A percentile compares a stretch with the other conserved stretches of the same genome.
phyloP scores from a whole-genome alignment of 2,113 vertebrate species.

The Himantopus leucocephalus region DNA sequence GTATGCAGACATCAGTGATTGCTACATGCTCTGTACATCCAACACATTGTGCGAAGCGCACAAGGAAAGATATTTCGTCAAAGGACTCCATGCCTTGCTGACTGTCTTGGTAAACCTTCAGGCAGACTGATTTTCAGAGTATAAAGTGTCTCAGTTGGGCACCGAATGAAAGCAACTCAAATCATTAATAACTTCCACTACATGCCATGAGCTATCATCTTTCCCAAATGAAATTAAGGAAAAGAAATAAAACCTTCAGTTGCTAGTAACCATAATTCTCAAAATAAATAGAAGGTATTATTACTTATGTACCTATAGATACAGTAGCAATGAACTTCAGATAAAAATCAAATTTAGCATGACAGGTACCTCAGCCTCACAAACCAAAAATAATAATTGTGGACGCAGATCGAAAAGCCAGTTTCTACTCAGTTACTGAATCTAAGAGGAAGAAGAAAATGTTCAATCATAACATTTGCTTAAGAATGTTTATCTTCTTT shows the following conservation, averaged over 20 bases:
- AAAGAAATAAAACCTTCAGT: neutral
- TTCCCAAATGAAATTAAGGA: neutral
- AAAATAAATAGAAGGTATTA: neutral
- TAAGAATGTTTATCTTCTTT: slow-evolving; percentile 59
- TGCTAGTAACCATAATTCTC: neutral
- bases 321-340: neutral
- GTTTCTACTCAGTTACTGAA: neutral
- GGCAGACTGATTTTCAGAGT: neutral
- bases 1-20: neutral
- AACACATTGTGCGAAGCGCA: neutral
- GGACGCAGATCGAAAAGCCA: neutral
- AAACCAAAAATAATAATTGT: neutral
- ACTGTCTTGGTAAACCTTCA: neutral
- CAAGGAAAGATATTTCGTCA: neutral
- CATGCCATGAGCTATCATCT: neutral
- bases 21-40: neutral
- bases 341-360: neutral
- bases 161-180: neutral
- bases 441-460: neutral
- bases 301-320: neutral
- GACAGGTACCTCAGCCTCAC: neutral
- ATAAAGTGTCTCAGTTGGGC: neutral
- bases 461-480: slow-evolving; percentile 43
- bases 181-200: neutral
- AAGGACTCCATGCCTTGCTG: neutral